phyloP scores from a whole-genome alignment of 2,113 vertebrate species.

The Raphicerus campestris region DNA sequence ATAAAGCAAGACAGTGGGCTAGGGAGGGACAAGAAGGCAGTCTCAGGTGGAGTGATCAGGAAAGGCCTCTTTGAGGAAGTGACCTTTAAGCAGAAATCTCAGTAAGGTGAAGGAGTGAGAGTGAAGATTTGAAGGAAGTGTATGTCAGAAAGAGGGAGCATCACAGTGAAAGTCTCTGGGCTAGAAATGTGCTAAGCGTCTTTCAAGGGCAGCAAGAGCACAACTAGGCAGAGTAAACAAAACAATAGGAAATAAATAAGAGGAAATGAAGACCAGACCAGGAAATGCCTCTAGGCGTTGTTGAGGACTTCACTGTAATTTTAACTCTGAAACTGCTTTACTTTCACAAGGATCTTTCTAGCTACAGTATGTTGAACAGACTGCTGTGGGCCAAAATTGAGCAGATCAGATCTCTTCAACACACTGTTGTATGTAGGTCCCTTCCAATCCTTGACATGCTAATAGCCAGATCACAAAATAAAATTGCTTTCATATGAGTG shows the following conservation, averaged over 20 bases:
- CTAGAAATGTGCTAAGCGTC: not conserved
- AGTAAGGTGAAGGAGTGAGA: not conserved
- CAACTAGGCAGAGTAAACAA: not conserved
- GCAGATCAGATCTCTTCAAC: not conserved
- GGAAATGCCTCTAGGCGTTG: not conserved
- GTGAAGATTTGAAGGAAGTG: not conserved
- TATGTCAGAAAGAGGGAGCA: not conserved
- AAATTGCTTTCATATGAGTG: not conserved
- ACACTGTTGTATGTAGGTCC: not conserved
- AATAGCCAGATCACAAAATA: not conserved
- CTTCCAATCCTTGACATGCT: not conserved
- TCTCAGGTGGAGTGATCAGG: not conserved
- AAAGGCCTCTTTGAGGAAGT: not conserved
- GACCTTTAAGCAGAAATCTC: not conserved
- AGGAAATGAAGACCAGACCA: not conserved
- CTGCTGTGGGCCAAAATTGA: not conserved
- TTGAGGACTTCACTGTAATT: not conserved
- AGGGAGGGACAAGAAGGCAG: not conserved
- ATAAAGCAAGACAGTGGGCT: not conserved
- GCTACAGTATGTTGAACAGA: not conserved
- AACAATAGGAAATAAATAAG: not conserved
- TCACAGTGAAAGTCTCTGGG: not conserved
- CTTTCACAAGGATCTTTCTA: not conserved
- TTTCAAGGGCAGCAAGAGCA: not conserved
- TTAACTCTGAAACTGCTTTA: not conserved